Conservation (phyloP, 2,888 invertebrate species). For the Diarsia dahlii region DNA sequence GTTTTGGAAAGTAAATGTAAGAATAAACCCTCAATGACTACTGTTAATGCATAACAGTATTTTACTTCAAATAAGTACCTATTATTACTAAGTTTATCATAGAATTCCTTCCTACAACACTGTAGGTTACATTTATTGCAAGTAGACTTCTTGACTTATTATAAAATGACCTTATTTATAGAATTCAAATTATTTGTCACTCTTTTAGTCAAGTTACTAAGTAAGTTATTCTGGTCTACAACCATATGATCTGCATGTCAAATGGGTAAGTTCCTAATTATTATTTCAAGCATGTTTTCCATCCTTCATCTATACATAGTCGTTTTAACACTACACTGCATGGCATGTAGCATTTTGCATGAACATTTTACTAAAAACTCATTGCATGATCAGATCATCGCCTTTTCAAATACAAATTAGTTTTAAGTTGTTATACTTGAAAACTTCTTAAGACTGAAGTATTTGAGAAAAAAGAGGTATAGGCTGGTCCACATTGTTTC, state of each 20-base stretch:
- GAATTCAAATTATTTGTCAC: background rate
- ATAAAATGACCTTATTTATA: background rate
- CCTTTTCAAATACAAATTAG: background rate
- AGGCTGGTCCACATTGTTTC: background rate
- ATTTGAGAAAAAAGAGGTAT: slow-evolving; percentile 2
- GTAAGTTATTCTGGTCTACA: slow-evolving; percentile 62
- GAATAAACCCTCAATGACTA: background rate
- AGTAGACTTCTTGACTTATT: background rate
- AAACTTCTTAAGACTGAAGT: background rate
- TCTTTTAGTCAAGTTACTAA: slow-evolving; percentile 22
- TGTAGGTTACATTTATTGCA: background rate
- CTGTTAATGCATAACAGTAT: background rate
- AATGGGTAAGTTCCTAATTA: slow-evolving; percentile 78
- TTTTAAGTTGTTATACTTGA: background rate
- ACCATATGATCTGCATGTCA: slow-evolving; percentile 72
- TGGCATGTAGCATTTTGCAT: slow-evolving; percentile 58
- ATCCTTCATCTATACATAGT: slow-evolving; percentile 32
- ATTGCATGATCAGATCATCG: slow-evolving; percentile 26
- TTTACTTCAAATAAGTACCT: background rate
- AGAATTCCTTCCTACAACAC: background rate
- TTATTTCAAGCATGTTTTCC: slow-evolving; percentile 74
- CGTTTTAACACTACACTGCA: slow-evolving; percentile 42
- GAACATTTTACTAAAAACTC: slow-evolving; percentile 39
- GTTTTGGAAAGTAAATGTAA: background rate
- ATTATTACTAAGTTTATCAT: too few relatives aligned